Evolutionary conservation across 2,797 vertebrate genomes (phyloP).

Genomic region (Cossypha polioptera): DNA sequence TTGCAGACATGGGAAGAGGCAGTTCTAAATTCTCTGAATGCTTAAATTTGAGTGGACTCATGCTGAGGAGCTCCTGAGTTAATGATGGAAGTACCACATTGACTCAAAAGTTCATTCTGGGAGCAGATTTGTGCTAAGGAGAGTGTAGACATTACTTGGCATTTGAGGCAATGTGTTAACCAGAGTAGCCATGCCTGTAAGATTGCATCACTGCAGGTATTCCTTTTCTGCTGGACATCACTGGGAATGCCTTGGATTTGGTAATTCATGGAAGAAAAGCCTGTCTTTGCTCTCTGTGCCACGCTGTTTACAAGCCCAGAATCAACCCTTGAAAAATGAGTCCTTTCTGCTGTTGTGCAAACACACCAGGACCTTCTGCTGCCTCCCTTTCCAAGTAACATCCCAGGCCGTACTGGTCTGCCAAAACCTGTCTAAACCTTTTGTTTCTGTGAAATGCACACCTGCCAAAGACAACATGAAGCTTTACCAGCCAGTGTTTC

Average conservation of each 20-base stretch:
- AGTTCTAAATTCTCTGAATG: not conserved
- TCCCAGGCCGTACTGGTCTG: not conserved
- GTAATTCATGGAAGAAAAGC: not conserved
- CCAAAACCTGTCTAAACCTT: not conserved
- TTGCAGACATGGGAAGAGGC: not conserved
- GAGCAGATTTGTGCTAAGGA: not conserved
- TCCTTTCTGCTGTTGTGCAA: not conserved
- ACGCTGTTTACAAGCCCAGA: not conserved
- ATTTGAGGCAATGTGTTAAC: not conserved
- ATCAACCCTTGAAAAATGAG: not conserved
- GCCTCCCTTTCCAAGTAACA: not conserved
- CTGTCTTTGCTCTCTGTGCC: not conserved
- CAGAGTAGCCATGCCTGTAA: not conserved
- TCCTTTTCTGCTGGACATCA: not conserved
- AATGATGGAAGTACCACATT: not conserved
- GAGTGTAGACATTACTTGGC: not conserved
- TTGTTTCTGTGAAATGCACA: constrained; percentile 14
- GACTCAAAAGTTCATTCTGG: not conserved
- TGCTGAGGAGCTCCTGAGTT: not conserved
- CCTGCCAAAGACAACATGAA: constrained; percentile 45
- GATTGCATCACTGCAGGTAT: not conserved
- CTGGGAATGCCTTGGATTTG: not conserved
- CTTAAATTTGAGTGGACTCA: not conserved
- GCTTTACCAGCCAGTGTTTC: constrained; percentile 2
- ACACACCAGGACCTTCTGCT: not conserved